Conservation (phyloP, 2,113 vertebrate genomes). For the Oxyura jamaicensis region DNA sequence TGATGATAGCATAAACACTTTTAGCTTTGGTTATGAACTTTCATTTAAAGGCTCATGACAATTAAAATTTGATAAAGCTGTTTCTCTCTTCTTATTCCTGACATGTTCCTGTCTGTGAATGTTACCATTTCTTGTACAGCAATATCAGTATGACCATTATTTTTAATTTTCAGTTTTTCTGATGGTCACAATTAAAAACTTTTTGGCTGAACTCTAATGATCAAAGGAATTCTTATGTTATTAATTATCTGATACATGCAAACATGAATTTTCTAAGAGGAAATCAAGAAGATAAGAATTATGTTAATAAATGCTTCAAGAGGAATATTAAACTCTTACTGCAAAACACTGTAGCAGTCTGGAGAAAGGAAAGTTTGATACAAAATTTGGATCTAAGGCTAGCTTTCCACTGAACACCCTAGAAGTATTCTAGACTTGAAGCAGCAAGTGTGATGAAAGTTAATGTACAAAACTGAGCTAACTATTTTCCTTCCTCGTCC, state of each 20-base stretch:
- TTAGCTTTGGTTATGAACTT: neutral
- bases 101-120: neutral
- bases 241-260: slow-evolving; percentile 10
- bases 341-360: neutral
- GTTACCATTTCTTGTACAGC: neutral
- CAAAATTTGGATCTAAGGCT: neutral
- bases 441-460: neutral
- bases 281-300: neutral
- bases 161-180: neutral
- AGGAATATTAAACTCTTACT: neutral
- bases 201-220: neutral
- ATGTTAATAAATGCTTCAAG: neutral
- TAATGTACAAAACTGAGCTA: neutral
- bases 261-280: neutral
- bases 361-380: neutral
- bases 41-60: slow-evolving; percentile 14
- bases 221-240: neutral
- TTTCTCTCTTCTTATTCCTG: neutral
- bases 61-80: neutral
- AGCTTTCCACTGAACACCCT: neutral
- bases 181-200: slow-evolving; percentile 12
- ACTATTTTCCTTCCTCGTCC: neutral
- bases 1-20: neutral
- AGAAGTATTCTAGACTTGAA: neutral
- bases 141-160: neutral